Evolutionary conservation across 2,113 vertebrate species (phyloP).

Genomic region (Malurus cyaneus): DNA sequence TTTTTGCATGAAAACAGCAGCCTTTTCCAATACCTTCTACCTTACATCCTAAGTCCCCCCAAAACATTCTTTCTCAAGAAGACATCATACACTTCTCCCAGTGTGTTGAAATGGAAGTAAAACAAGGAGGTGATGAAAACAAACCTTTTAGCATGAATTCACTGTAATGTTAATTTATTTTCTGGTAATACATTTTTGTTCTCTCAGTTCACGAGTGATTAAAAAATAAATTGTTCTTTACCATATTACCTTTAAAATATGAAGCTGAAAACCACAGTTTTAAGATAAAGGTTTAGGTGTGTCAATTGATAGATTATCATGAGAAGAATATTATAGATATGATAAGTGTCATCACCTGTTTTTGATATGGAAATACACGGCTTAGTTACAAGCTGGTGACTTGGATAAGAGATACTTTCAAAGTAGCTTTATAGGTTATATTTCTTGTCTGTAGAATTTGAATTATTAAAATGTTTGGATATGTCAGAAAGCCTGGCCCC

Average conservation of each 20-base stretch:
- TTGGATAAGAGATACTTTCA: background rate
- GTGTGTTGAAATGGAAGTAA: background rate
- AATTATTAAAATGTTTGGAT: background rate
- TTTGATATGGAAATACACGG: background rate
- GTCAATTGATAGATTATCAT: background rate
- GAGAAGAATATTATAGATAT: background rate
- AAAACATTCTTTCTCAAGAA: conserved; percentile 5
- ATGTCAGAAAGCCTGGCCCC: background rate
- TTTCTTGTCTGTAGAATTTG: background rate
- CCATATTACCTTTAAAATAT: background rate
- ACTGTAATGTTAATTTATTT: background rate
- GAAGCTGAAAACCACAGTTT: background rate
- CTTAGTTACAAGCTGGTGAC: background rate
- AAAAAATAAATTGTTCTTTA: background rate
- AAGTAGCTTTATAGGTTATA: background rate
- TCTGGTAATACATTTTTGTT: background rate
- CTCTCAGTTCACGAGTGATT: background rate
- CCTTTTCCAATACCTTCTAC: conserved; percentile 5
- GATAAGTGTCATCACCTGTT: background rate
- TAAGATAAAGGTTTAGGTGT: background rate
- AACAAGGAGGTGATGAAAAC: background rate
- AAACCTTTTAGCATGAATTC: background rate
- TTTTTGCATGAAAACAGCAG: conserved; percentile 57
- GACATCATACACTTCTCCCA: background rate
- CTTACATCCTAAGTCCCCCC: too few relatives aligned